Base-by-base conservation (phyloP, 64 coral and sea anemone species). In the Astreopora myriophthalma region DNA sequence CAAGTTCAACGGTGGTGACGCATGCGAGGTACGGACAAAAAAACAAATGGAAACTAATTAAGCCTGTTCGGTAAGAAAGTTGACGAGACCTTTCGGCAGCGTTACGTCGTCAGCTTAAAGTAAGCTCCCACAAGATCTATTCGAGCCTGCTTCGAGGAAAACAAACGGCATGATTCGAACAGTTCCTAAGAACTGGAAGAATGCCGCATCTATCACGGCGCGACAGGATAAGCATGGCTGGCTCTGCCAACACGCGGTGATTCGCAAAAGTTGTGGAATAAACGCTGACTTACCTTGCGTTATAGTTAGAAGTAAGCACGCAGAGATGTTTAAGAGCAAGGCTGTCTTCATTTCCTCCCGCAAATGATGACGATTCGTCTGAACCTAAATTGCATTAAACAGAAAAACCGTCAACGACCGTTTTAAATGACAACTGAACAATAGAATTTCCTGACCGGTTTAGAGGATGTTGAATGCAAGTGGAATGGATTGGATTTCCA, bases 331-430 rank as follows among this genome's bases (percentile, higher is more conserved):
- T 4, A 83, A 22, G 4, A 65, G 28, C 12, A 13, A 23, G 10
- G 17, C n/a, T 34, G 55, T 3, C 22, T 83, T 83, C 79, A 83
- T 83, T 64, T 64, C 79, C 32, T 83, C 65, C 14, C 22, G 28
- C 22, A 22, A 36, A 57, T 12, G 34, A 36, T 83, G 57, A 20
- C 61, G 79, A 33, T 65, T 83, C 57, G 30, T 63, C 79, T 64
- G 20, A 64, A 38, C 79, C 79, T 83, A 83, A 83, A 83, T 83
- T 83, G 79, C 32, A 83, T 83, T 83, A 83, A 83, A 83, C 22
- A 25, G 16, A 63, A 62, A 19, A 83, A 83, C 58, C 79, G n/a
- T 83, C 79, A 83, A 64, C 79, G 38, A 60, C 33, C 79, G 1
- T 57, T 65, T 63, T 63, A 80, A 83, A 3, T 83, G 79, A 83